Evolutionary conservation across 2,888 invertebrate genomes (phyloP), one percentile per base, ranked within the genome.

Genomic region (Blastobasis adustella): DNA sequence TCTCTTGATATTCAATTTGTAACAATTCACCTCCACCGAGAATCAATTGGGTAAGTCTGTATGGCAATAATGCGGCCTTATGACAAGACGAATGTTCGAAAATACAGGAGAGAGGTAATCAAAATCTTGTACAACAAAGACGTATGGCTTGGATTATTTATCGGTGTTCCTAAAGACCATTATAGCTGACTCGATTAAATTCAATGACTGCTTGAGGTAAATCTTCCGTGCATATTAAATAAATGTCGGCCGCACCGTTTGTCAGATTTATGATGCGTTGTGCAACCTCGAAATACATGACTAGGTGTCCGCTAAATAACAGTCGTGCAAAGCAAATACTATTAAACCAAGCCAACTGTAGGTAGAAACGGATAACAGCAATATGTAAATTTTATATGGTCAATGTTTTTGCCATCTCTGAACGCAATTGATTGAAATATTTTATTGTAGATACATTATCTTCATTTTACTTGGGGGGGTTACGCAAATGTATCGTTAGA

Each of bases 181-280:
- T 82, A 80, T 71, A 66, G 70, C 52, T 65, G 67, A 67, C 69
- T 69, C 82, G 73, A 84, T 86, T 86, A 81, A 83, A 85, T 85
- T 83, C 82, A 84, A 82, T 81, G 79, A 77, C 70, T 71, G 69
- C 66, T 69, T 71, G 71, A 78, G 76, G 80, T 87, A 84, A 86
- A 86, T 85, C 84, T 83, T 81, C 76, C 70, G 77, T 76, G 78
- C 79, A 78, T 85, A 83, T 86, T 84, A 84, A 86, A 84, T 82
- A 77, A 82, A 80, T 69, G 82, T 79, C 77, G 62, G 76, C 61
- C 62, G 66, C 71, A 66, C 71, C 74, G 76, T 69, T 73, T 66
- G 59, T 65, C 67, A 67, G 80, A 83, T 85, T 85, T 86, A 87
- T 83, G 65, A 57, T 60, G 57, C 10, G 46, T 52, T 44, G 44